Percentiles rank a stretch among this genome's conserved stretches.
phyloP scores from a whole-genome alignment of 2,113 vertebrate species.

The Dunckerocampus dactyliophorus region DNA sequence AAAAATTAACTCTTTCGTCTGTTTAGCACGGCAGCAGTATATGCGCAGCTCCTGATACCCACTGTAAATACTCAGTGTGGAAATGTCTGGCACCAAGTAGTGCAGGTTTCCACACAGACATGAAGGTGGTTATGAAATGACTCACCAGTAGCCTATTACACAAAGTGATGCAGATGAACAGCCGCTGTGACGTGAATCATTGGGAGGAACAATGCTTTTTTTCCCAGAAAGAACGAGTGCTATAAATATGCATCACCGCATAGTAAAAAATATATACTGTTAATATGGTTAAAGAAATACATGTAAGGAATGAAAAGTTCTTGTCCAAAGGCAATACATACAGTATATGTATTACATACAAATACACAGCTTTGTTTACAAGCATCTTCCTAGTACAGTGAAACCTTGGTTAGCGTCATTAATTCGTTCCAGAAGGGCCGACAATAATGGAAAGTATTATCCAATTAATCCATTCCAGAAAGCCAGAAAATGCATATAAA shows the following conservation, averaged over 20 bases:
- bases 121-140: neutral
- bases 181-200: neutral
- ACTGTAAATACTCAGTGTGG: slow-evolving; percentile 1
- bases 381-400: no score
- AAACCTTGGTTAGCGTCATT: no score
- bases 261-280: neutral
- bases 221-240: neutral
- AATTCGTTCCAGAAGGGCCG: no score
- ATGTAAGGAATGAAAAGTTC: neutral
- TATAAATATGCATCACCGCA: neutral
- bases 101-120: neutral
- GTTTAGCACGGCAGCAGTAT: neutral
- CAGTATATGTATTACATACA: no score
- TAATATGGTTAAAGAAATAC: neutral
- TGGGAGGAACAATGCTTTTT: neutral
- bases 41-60: slow-evolving; percentile 3
- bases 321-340: neutral
- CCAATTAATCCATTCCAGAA: no score
- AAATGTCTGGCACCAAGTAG: neutral
- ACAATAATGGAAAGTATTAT: no score
- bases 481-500: no score
- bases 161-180: neutral
- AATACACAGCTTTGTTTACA: no score
- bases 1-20: slow-evolving; percentile 26
- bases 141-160: neutral